Conservation (phyloP, 2,888 invertebrate species). For the Himalopsyche anomala region DNA sequence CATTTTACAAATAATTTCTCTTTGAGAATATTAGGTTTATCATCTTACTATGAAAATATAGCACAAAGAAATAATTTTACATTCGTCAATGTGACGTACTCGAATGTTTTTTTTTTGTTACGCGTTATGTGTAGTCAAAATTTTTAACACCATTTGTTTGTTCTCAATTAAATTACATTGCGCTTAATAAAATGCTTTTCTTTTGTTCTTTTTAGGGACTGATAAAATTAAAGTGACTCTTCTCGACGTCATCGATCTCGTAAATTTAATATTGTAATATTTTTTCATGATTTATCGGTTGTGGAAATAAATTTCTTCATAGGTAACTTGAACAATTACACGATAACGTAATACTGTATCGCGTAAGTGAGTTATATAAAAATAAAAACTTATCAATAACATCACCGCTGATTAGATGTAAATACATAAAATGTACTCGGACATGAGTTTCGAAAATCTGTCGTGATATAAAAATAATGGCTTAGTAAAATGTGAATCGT, state of each 20-base stretch:
- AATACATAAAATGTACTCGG: constrained; percentile 2
- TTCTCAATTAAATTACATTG: no score
- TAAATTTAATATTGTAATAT: constrained; percentile 30
- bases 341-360: background rate
- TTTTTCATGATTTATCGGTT: constrained; percentile 22
- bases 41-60: background rate
- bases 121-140: no score
- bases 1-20: constrained; percentile 18
- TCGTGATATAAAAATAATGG: constrained; percentile 21
- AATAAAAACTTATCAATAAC: constrained; percentile 1
- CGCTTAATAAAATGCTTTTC: background rate
- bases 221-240: background rate
- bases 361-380: background rate
- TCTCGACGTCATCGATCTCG: background rate
- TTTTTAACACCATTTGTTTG: no score
- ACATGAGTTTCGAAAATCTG: constrained; percentile 8
- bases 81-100: background rate
- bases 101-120: no score
- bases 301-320: constrained; percentile 20
- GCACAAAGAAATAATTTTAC: constrained; percentile 18
- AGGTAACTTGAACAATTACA: background rate
- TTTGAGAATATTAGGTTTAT: constrained; percentile 19
- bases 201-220: background rate
- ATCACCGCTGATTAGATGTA: constrained; percentile 5
- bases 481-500: constrained; percentile 18